Evolutionary conservation across 2,113 vertebrate genomes (phyloP).

Genomic region (Arizona elegans): DNA sequence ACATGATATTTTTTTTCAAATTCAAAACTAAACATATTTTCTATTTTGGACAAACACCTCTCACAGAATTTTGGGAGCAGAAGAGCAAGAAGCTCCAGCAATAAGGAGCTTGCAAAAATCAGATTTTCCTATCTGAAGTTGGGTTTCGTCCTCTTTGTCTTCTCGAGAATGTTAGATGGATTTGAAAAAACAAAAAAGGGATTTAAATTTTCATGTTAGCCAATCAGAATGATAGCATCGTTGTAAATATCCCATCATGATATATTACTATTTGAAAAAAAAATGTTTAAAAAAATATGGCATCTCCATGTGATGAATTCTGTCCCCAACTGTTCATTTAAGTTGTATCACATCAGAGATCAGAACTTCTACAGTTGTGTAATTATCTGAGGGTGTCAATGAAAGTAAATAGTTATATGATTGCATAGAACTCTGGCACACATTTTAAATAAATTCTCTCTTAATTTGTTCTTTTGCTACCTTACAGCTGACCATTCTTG

Average conservation of each 20-base stretch:
- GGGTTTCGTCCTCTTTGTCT: neutral
- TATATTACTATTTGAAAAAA: neutral
- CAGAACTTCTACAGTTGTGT: neutral
- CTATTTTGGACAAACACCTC: neutral
- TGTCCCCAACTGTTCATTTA: neutral
- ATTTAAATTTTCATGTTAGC: neutral
- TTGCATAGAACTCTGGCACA: neutral
- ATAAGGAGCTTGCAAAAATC: neutral
- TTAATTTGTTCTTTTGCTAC: neutral
- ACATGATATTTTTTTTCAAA: neutral
- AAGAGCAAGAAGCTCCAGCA: neutral
- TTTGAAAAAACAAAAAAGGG: neutral
- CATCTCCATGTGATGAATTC: neutral
- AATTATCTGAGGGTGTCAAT: neutral
- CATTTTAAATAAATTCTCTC: neutral
- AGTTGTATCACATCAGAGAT: neutral
- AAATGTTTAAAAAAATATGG: neutral
- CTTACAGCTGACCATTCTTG: neutral
- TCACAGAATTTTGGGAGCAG: neutral
- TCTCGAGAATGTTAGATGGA: neutral
- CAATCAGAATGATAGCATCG: neutral
- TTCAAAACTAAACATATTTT: neutral
- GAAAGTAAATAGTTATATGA: neutral
- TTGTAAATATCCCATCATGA: neutral
- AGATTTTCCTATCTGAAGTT: neutral